Evolutionary conservation across 2,113 vertebrate genomes (phyloP).

Genomic region (Chamaetylas fuelleborni): DNA sequence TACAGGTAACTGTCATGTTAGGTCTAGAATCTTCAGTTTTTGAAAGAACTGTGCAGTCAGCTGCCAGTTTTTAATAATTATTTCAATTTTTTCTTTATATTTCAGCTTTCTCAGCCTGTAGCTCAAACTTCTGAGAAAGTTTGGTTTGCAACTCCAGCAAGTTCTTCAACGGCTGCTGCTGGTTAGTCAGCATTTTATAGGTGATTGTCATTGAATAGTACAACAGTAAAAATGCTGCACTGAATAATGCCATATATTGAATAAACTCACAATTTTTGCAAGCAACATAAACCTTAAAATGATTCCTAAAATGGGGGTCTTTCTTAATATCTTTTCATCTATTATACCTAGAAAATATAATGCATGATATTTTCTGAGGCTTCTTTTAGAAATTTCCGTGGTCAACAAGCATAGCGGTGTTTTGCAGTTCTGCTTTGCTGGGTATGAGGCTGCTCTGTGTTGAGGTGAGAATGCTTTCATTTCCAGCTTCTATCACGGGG

Average conservation of each 20-base stretch:
- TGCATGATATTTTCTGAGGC: neutral
- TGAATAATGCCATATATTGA: slow-evolving; percentile 47
- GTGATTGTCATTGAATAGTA: neutral
- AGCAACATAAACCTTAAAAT: neutral
- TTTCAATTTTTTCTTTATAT: slow-evolving; percentile 14
- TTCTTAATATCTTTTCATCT: slow-evolving; percentile 9
- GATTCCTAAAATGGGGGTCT: neutral
- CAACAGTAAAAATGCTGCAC: neutral
- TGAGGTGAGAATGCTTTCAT: neutral
- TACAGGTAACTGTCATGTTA: neutral
- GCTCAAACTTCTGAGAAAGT: slow-evolving; percentile 2
- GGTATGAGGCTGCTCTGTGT: neutral
- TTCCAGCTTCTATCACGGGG: neutral
- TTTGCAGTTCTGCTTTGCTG: slow-evolving; percentile 6
- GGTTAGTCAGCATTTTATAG: slow-evolving; percentile 49
- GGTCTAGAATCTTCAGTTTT: neutral
- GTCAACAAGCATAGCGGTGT: neutral
- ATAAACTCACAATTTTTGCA: neutral
- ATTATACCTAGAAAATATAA: neutral
- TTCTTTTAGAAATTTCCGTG: neutral
- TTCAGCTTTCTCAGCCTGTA: slow-evolving; percentile 18
- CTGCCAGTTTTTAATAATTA: slow-evolving; percentile 31
- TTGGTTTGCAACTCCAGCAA: slow-evolving; percentile 21
- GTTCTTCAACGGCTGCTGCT: slow-evolving; percentile 22
- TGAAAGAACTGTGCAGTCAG: neutral